Conservation (phyloP, 1,140 invertebrate species). For the Drosophila funebris region DNA sequence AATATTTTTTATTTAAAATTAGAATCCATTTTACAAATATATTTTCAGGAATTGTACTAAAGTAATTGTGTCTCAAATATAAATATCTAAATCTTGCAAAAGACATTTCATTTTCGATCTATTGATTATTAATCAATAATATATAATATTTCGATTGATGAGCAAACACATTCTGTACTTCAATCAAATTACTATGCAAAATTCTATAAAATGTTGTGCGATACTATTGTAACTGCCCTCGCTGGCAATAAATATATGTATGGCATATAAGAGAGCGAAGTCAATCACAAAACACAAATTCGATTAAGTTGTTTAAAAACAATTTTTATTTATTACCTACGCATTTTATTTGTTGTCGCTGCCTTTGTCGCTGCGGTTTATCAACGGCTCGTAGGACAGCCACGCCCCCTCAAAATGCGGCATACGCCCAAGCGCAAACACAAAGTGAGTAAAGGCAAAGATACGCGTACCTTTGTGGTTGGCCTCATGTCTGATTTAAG, state of each 20-base stretch:
- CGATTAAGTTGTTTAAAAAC: slow-evolving; percentile 82
- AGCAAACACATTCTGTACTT: too few species aligned
- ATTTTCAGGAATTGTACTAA: too few species aligned
- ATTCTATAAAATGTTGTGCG: too few species aligned
- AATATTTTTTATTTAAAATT: too few species aligned
- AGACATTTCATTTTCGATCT: too few species aligned
- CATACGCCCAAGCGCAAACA: not conserved
- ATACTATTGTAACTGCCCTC: not conserved
- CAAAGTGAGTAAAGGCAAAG: not conserved
- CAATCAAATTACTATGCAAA: too few species aligned
- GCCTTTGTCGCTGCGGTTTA: slow-evolving; percentile 48
- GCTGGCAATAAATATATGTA: not conserved
- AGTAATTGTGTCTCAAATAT: too few species aligned
- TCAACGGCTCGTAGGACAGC: slow-evolving; percentile 8
- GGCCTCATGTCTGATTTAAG: not conserved
- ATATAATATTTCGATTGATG: too few species aligned
- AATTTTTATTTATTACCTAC: slow-evolving; percentile 78
- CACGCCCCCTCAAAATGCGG: not conserved
- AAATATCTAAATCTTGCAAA: too few species aligned
- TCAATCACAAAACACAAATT: slow-evolving; percentile 79
- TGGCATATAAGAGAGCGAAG: slow-evolving; percentile 22
- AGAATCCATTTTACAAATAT: too few species aligned
- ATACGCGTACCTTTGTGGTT: not conserved
- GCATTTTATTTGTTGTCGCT: slow-evolving; percentile 55
- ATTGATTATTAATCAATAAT: too few species aligned